A percentile compares a stretch with the other conserved stretches of the same genome.
These are phyloP conservation scores for Theonella swinhoei DNA, from an alignment of 37 sponge, comb jelly and placozoan genomes.

Conservation along the genomic window DNA sequence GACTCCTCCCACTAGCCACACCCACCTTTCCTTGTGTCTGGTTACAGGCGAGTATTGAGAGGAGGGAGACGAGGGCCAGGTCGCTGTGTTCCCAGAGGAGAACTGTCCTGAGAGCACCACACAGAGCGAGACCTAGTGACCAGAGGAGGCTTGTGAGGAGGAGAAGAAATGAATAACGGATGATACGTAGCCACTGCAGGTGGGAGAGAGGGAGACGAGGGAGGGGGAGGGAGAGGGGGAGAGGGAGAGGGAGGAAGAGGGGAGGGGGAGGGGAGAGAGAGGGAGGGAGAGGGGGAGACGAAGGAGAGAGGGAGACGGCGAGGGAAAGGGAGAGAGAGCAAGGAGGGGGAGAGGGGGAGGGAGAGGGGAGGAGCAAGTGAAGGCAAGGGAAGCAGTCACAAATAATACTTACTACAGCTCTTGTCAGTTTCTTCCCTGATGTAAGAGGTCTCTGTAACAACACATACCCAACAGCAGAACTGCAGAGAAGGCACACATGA, in stretches of 20 bases:
- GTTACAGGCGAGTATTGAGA: not conserved
- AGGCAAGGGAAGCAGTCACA: not conserved
- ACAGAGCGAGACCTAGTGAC: slow-evolving; percentile 75
- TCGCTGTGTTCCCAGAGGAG: slow-evolving; percentile 90
- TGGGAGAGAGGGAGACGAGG: not conserved
- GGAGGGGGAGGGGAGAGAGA: not conserved
- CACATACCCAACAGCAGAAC: slow-evolving; percentile 33
- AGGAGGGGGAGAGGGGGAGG: not conserved
- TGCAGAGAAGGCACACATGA: not conserved
- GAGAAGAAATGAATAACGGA: slow-evolving; percentile 60
- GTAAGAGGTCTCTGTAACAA: slow-evolving; percentile 76
- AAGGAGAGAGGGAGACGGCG: not conserved
- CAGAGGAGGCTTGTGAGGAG: slow-evolving; percentile 57
- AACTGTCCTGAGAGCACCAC: slow-evolving; percentile 84
- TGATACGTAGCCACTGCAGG: slow-evolving; percentile 67
- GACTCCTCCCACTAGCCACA: too few species aligned
- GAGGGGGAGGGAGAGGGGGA: not conserved
- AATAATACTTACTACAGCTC: slow-evolving; percentile 33
- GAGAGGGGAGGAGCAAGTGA: not conserved
- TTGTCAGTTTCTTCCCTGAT: slow-evolving; percentile 69
- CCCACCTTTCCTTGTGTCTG: not conserved
- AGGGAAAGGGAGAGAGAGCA: too few species aligned
- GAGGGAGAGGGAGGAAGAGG: not conserved
- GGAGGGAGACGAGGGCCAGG: slow-evolving; percentile 53
- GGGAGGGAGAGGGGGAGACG: not conserved